Evolutionary conservation across 2,797 vertebrate species (phyloP).

Genomic region (Cuniculus paca): DNA sequence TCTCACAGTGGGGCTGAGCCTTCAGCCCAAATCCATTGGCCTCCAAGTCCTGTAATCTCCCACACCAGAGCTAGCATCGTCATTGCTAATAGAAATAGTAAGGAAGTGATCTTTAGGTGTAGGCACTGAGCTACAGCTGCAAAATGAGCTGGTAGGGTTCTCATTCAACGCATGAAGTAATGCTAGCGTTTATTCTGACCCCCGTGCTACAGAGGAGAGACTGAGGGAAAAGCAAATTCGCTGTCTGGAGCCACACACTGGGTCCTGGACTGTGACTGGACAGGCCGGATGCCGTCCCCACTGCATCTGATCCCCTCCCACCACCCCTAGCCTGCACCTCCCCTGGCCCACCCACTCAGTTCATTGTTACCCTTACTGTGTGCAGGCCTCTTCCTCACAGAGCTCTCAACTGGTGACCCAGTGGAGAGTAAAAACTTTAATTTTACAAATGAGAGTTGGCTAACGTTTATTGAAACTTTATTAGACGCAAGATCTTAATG

Average conservation of each 20-base stretch:
- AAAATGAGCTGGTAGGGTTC: neutral
- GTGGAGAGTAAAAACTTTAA: neutral
- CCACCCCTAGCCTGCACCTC: neutral
- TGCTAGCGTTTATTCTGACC: neutral
- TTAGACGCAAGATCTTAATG: neutral
- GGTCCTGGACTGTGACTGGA: neutral
- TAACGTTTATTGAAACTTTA: slow-evolving; percentile 12
- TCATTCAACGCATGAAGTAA: neutral
- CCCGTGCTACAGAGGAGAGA: neutral
- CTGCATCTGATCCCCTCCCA: neutral
- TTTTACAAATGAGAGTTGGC: neutral
- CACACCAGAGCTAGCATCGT: neutral
- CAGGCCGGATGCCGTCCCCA: neutral
- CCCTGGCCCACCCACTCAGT: neutral
- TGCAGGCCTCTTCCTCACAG: neutral
- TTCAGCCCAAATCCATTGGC: neutral
- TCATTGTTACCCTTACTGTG: neutral
- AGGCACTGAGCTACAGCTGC: neutral
- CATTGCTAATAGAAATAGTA: neutral
- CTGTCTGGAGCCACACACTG: neutral
- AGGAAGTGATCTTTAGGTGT: neutral
- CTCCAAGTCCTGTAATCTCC: neutral
- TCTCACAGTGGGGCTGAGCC: neutral
- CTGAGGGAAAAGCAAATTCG: neutral
- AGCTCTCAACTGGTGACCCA: neutral